Conservation (phyloP, 64 coral and sea anemone genomes). For the Hydrozoanthus tunicans region DNA sequence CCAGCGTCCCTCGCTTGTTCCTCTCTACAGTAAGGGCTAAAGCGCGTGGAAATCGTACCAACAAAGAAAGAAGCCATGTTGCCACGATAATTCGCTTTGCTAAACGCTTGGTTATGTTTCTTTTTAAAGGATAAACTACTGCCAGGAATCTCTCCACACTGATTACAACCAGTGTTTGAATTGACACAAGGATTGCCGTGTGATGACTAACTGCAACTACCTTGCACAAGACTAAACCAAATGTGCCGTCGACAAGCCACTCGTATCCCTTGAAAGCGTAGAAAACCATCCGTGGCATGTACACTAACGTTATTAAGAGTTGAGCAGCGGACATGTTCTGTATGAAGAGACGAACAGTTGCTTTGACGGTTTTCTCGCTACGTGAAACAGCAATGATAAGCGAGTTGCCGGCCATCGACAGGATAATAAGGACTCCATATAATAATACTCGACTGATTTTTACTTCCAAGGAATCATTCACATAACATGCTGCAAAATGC, state of each 20-base stretch:
- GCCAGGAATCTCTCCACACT: constrained; percentile 69
- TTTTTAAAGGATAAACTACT: constrained; percentile 51
- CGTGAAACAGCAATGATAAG: neutral
- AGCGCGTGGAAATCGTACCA: constrained; percentile 34
- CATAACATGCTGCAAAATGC: neutral
- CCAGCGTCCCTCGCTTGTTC: too few species aligned
- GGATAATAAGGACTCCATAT: neutral
- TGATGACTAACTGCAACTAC: constrained; percentile 44
- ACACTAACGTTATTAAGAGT: constrained; percentile 49
- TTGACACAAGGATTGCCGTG: constrained; percentile 46
- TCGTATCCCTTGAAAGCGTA: constrained; percentile 35
- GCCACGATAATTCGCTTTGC: constrained; percentile 26
- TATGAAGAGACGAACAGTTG: constrained; percentile 17
- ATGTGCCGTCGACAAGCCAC: constrained; percentile 53
- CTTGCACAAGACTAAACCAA: constrained; percentile 51
- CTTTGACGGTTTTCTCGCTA: too few species aligned
- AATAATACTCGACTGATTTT: neutral
- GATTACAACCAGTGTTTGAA: constrained; percentile 55
- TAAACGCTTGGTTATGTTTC: constrained; percentile 27
- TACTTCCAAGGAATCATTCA: neutral
- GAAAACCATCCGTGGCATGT: constrained; percentile 62
- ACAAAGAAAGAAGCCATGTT: constrained; percentile 31
- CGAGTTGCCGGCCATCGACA: neutral
- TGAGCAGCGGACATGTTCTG: constrained; percentile 66
- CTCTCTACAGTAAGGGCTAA: neutral